Evolutionary conservation across 2,113 vertebrate genomes (phyloP).

Genomic region (Mystacornis crossleyi): DNA sequence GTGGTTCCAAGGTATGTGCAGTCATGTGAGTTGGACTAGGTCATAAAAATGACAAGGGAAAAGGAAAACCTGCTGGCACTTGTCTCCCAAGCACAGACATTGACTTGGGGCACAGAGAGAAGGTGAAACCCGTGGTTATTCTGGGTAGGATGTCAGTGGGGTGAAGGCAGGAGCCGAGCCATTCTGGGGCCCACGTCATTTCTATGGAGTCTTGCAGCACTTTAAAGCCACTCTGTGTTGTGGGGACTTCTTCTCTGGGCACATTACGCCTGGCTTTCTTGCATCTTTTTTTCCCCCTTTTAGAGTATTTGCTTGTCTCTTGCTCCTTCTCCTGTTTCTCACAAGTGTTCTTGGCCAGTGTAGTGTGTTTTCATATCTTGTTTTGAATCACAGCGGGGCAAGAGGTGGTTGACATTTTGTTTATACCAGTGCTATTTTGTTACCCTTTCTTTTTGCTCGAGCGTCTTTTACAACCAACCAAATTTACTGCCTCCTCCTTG

Average conservation of each 20-base stretch:
- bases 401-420: background rate
- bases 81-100: background rate
- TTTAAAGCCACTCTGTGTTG: background rate
- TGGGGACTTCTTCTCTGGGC: background rate
- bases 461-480: background rate
- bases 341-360: background rate
- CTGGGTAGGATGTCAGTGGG: background rate
- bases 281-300: background rate
- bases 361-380: background rate
- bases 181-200: background rate
- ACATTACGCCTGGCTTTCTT: background rate
- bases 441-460: background rate
- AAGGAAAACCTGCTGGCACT: background rate
- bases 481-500: slow-evolving; percentile 24
- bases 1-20: background rate
- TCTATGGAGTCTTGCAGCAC: background rate
- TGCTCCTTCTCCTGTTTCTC: background rate
- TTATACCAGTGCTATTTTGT: background rate
- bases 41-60: background rate
- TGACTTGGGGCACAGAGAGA: background rate
- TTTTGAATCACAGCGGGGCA: background rate
- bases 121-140: accelerated
- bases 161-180: background rate
- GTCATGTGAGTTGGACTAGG: background rate
- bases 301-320: background rate